Percentiles rank a stretch among this genome's conserved stretches.
Evolutionary conservation across 2,797 vertebrate species (phyloP).

Genomic region (Chrysocyon brachyurus): DNA sequence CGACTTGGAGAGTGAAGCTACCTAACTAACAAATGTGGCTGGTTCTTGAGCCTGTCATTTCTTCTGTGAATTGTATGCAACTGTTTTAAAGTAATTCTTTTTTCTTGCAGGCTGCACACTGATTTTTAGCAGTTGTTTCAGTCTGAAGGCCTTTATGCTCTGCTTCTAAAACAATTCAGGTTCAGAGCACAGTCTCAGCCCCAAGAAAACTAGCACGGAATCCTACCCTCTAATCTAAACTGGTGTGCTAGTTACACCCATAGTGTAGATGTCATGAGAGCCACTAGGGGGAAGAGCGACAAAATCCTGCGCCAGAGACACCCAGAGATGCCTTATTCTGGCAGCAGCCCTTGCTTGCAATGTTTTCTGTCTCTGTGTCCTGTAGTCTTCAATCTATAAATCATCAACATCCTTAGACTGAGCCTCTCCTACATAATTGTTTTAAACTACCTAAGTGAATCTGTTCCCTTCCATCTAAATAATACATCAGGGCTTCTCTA

Average conservation of each 20-base stretch:
- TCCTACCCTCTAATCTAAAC: not conserved
- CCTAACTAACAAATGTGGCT: not conserved
- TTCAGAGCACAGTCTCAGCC: not conserved
- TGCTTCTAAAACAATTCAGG: not conserved
- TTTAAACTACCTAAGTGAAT: not conserved
- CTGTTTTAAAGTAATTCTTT: not conserved
- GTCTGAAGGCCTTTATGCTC: too few relatives aligned
- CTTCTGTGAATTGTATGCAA: not conserved
- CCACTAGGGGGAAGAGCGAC: slow-evolving; percentile 77
- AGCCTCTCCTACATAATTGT: not conserved
- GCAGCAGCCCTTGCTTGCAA: too few relatives aligned
- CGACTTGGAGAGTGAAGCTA: not conserved
- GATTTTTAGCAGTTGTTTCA: not conserved
- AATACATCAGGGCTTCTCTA: not conserved
- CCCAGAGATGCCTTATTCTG: not conserved
- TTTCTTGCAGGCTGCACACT: not conserved
- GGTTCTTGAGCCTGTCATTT: not conserved
- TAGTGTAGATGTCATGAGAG: slow-evolving; percentile 2
- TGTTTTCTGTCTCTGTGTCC: not conserved
- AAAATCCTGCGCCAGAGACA: not conserved
- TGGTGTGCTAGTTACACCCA: not conserved
- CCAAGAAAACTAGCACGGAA: not conserved
- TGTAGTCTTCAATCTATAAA: not conserved
- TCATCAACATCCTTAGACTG: not conserved
- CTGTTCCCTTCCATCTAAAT: slow-evolving; percentile 15